phyloP scores from a whole-genome alignment of 2,797 vertebrate genomes.

The Nyctibius grandis region DNA sequence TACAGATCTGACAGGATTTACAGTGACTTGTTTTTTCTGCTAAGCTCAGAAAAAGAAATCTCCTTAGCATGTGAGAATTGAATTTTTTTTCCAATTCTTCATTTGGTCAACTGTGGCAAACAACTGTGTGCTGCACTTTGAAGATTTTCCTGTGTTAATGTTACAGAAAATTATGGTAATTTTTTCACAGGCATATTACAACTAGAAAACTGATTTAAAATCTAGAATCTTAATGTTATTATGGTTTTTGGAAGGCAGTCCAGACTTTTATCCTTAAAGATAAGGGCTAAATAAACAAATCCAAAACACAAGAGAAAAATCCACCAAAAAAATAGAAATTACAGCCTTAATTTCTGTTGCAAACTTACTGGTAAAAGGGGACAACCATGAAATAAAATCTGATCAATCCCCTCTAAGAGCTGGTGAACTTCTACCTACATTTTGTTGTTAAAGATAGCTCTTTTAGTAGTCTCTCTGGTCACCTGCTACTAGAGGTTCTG shows the following conservation, averaged over 20 bases:
- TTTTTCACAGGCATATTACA: neutral
- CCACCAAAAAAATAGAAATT: neutral
- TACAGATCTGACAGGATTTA: neutral
- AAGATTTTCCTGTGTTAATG: neutral
- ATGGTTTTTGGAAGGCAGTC: neutral
- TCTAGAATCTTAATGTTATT: neutral
- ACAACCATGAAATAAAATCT: neutral
- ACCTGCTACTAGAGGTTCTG: neutral
- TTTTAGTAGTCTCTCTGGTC: neutral
- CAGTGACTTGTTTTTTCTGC: neutral
- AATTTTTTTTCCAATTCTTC: neutral
- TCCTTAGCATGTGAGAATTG: neutral
- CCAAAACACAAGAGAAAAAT: rapidly evolving
- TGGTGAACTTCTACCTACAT: neutral
- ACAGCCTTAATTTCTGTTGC: neutral
- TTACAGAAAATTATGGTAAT: neutral
- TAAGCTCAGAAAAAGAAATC: neutral
- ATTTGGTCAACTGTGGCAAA: neutral
- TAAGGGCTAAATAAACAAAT: neutral
- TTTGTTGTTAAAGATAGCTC: neutral
- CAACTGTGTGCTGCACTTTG: neutral
- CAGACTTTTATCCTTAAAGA: neutral
- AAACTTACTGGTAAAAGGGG: neutral
- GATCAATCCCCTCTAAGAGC: neutral
- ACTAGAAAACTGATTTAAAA: neutral